Base-by-base conservation (phyloP, 1,140 invertebrate species). In the Platyscapa corneri region DNA sequence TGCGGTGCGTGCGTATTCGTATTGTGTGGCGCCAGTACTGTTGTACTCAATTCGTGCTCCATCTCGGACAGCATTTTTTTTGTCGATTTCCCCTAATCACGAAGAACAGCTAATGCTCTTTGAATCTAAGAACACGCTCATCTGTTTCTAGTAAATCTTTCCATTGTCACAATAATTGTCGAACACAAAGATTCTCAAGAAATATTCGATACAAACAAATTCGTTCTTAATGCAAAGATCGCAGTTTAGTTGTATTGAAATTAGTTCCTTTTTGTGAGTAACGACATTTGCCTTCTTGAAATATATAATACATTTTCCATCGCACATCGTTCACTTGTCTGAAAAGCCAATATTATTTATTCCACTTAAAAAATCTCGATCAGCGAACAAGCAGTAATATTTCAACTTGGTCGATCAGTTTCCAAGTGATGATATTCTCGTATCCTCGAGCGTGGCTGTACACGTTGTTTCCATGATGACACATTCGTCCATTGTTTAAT, bases 1-100 rank as follows among this genome's bases (percentile, higher is more conserved):
- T 93, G 93, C 6, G 93, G 92, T 8, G 90, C 81, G 53, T 93
- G 93, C 12, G 90, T 87, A 89, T 90, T 93, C 7, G 88, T n/a
- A 89, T 90, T 65, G n/a, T 53, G 78, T 18, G 64, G 32, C 27
- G 39, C 18, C 27, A 67, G 49, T 56, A 49, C 60, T 37, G 72
- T 77, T 30, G 74, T 6, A 37, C 37, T 60, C 30, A 20, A 14
- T 14, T 34, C 78, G 30, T 65, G 77, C 53, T 83, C 85, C 75
- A 77, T 53, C 27, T 79, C 81, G 0, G 81, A 72, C 23, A 86
- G 39, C 87, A 88, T 86, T 23, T 34, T 67, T 27, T 27, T 70
- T 0, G 7, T 27, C 7, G 30, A 18, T 72, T 20, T n/a, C 23
- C 27, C 34, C 6, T 42, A 39, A 77, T 56, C 1, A 30, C 1